These are phyloP conservation scores for Uria lomvia DNA, from an alignment of 2,113 vertebrate genomes.

Conservation along the genomic window DNA sequence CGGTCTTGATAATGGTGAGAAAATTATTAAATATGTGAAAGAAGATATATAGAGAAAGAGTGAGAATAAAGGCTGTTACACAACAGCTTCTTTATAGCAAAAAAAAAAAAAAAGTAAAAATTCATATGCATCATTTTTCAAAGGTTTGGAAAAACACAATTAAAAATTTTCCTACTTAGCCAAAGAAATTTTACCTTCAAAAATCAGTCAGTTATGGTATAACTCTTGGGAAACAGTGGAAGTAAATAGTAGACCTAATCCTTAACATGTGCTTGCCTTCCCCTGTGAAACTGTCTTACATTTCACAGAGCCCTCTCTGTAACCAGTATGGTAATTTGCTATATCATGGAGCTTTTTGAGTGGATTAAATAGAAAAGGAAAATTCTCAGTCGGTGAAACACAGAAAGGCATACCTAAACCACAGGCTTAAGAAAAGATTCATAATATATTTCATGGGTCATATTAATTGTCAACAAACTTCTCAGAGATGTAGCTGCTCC, in stretches of 20 bases:
- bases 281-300: background rate
- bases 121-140: background rate
- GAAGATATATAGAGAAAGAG: background rate
- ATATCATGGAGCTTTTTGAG: background rate
- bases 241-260: conserved; percentile 3
- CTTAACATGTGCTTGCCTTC: conserved; percentile 14
- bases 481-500: background rate
- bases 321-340: conserved; percentile 14
- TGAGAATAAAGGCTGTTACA: background rate
- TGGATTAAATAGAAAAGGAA: conserved; percentile 18
- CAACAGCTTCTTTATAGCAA: background rate
- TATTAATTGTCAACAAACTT: background rate
- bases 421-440: background rate
- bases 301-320: conserved; percentile 17
- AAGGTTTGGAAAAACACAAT: background rate
- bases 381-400: background rate
- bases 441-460: background rate
- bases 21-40: background rate
- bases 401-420: background rate
- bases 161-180: background rate
- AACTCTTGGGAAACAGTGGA: background rate
- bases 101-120: background rate
- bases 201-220: background rate
- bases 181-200: background rate
- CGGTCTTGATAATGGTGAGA: background rate